These are phyloP conservation scores for Stenopsyche tienmushanensis DNA, from an alignment of 1,140 invertebrate species.

Conservation along the genomic window DNA sequence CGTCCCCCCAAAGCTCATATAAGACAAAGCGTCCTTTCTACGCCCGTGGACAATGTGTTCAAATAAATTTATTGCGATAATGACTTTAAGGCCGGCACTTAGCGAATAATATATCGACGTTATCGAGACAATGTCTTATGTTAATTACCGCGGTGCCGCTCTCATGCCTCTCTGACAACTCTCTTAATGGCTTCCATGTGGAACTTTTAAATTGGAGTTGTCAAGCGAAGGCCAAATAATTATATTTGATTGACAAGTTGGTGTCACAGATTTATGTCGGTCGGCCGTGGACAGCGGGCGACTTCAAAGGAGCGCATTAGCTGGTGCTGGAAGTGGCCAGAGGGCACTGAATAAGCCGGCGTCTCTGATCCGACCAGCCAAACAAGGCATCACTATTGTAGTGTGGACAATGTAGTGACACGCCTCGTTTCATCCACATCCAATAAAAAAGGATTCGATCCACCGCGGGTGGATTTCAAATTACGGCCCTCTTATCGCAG, in stretches of 20 bases:
- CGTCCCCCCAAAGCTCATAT: no score
- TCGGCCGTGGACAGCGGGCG: constrained; percentile 12
- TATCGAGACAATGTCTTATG: constrained; percentile 3
- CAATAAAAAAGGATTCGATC: constrained; percentile 24
- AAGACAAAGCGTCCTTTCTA: no score
- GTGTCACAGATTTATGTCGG: constrained; percentile 38
- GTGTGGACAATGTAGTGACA: constrained; percentile 3
- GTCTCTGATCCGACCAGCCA: neutral
- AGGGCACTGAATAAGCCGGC: no score
- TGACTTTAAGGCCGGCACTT: neutral
- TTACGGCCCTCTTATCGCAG: neutral
- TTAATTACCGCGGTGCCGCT: neutral
- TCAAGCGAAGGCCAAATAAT: constrained; percentile 27
- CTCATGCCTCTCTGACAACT: neutral
- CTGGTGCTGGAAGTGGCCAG: constrained; percentile 13
- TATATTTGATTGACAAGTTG: constrained; percentile 40
- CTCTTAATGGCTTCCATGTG: constrained; percentile 8
- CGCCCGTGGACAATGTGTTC: neutral
- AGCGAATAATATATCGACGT: neutral
- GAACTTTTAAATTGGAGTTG: constrained; percentile 23
- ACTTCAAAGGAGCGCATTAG: constrained; percentile 33
- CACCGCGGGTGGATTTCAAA: neutral
- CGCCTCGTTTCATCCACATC: constrained; percentile 16
- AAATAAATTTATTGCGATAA: neutral
- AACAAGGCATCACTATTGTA: constrained; percentile 11